These are phyloP conservation scores for Doris montereyensis DNA, from an alignment of 2,888 invertebrate genomes.

Conservation along the genomic window DNA sequence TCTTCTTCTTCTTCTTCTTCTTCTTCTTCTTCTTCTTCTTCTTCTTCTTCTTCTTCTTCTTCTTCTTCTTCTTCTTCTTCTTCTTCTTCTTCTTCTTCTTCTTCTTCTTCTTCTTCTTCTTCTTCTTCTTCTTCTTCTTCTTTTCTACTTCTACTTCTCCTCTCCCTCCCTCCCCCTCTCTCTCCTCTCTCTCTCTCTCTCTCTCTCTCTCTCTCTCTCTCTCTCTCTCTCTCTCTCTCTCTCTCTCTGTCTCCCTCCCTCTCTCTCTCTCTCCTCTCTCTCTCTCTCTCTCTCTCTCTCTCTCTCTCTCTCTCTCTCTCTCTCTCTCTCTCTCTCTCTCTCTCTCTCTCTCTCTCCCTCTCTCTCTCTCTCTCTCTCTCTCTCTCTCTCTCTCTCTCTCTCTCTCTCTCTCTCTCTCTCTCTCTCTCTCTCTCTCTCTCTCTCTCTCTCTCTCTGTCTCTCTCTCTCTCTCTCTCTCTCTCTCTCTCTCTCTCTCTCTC, in stretches of 20 bases:
- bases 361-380: neutral
- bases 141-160: neutral
- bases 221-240: neutral
- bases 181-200: neutral
- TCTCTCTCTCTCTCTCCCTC: neutral
- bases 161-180: neutral
- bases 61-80: neutral
- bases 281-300: neutral
- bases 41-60: neutral
- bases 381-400: neutral
- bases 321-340: neutral
- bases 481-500: too few species aligned
- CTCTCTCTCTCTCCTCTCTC: neutral
- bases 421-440: neutral
- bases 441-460: neutral
- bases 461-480: too few species aligned
- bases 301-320: neutral
- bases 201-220: neutral
- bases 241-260: too few species aligned
- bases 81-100: constrained; percentile 6
- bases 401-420: neutral
- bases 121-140: neutral
- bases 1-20: neutral
- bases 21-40: neutral
- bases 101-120: constrained; percentile 8